Base-by-base conservation (phyloP, 2,888 invertebrate species). In the Dromius quadrimaculatus region DNA sequence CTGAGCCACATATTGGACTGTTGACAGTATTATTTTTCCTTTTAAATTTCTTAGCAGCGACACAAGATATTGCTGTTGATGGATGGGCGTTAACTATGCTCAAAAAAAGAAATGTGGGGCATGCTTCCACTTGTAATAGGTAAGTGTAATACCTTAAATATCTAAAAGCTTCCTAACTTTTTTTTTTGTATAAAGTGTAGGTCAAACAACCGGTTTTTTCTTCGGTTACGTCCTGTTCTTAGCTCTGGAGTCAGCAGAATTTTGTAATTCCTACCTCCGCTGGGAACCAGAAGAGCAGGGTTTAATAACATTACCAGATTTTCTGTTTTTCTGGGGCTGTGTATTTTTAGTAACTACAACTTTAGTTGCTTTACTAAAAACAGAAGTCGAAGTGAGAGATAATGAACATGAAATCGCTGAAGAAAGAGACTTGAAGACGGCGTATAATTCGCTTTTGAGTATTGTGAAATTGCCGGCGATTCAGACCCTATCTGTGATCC, bases 11-110 rank as follows among this genome's bases (percentile, higher is more conserved):
- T 77, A 92, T 95, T 75, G 87, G 85, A 70, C 81, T 92, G 57
- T 85, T 99, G 20, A 98, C 98, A 0, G 78, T 88, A 9, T 85
- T 95, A 71, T 99, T 99, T 84, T 93, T 98, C 80, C 85, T 89
- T 66, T 85, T 99, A 1, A 98, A 98, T 79, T 97, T 98, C 79
- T 85, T 99, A 76, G 98, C 98, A 2, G 98, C 99, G 1, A 99
- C 99, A 1, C 99, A 99, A 85, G 99, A 99, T 82, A 98, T 99
- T 78, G 98, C 97, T 11, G 98, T 99, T 0, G 99, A 99, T 85
- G 99, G 99, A 17, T 99, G 99, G 99, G 99, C 99, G 0, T 85
- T 99, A 8, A 99, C 98, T 0, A 99, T 99, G 97, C 85, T 99
- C 1, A 94, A 95, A 78, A 92, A 95, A 90, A 87, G 91, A 76